These are phyloP conservation scores for human DNA, from an alignment of 2,113 vertebrate species.

Conservation along the genomic window DNA sequence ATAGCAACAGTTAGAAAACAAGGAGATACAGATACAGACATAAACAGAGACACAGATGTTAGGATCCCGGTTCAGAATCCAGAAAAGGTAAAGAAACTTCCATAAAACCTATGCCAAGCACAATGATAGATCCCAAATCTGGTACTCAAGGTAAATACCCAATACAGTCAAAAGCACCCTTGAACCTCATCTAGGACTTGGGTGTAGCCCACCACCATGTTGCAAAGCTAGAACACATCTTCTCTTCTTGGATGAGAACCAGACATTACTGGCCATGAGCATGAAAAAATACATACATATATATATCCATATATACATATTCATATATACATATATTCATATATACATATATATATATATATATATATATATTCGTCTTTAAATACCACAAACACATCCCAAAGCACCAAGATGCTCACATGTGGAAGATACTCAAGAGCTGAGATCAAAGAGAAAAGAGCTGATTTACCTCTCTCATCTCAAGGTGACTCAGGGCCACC, in stretches of 20 bases:
- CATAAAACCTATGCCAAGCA: not conserved
- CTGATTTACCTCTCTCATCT: not conserved
- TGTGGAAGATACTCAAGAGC: not conserved
- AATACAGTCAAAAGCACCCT: not conserved
- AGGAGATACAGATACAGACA: not conserved
- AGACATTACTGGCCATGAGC: not conserved
- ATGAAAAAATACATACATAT: not conserved
- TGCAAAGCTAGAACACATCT: not conserved
- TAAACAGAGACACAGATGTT: not conserved
- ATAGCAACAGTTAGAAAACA: not conserved
- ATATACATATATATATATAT: not conserved
- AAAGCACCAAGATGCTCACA: not conserved
- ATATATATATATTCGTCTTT: not conserved
- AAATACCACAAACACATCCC: not conserved
- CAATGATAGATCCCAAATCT: not conserved
- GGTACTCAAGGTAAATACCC: not conserved
- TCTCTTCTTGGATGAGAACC: not conserved
- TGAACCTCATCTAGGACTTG: not conserved
- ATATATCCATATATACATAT: not conserved
- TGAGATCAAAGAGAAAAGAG: not conserved
- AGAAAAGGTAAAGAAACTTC: not conserved
- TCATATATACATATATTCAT: not conserved
- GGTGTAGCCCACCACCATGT: not conserved
- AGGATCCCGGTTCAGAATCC: not conserved
- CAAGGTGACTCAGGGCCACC: not conserved